Evolutionary conservation across 2,113 vertebrate species (phyloP), one percentile per base, ranked within the genome.

Genomic region (Rhinolophus ferrumequinum): DNA sequence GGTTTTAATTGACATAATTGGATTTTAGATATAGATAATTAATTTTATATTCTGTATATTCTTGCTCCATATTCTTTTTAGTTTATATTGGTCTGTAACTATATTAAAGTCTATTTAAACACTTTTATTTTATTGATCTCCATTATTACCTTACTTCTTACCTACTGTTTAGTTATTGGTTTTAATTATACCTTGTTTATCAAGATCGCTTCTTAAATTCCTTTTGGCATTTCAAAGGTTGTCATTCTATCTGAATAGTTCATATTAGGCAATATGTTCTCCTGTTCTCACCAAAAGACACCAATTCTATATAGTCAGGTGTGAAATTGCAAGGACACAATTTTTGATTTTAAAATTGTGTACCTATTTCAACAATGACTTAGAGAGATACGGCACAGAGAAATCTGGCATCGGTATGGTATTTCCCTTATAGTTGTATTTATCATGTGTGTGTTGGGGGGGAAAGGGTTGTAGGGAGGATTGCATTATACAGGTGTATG

Each of bases 131-230:
- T 88, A 70, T 77, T 88, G 76, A 64, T 88, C 38, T 87, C 14
- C 1, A 44, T 73, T 58, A 77, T 94, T 83, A 77, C 8, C 26
- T 24, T 77, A 64, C 21, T 64, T 70, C 41, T 72, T 69, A 62
- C 47, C 14, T 38, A 77, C 47, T n/a, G 8, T 88, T 70, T 92
- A 69, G 26, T 88, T 92, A 84, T n/a, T 83, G 44, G 77, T 88
- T 96, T 92, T 87, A 82, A 92, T 77, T 64, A 56, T 60, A n/a
- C 30, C 15, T 76, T 94, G 9, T 30, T 69, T 83, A 76, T 76
- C 6, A 47, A 54, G 13, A 88, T 92, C 47, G 21, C 14, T 88
- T 77, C 18, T 77, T 70, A 77, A 77, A 83, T 64, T 88, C 1
- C 30, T 70, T 70, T 76, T 70, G 24, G 8, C 9, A 70, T 76